Evolutionary conservation across 2,888 invertebrate species (phyloP).

Genomic region (Cheilosia pagana): DNA sequence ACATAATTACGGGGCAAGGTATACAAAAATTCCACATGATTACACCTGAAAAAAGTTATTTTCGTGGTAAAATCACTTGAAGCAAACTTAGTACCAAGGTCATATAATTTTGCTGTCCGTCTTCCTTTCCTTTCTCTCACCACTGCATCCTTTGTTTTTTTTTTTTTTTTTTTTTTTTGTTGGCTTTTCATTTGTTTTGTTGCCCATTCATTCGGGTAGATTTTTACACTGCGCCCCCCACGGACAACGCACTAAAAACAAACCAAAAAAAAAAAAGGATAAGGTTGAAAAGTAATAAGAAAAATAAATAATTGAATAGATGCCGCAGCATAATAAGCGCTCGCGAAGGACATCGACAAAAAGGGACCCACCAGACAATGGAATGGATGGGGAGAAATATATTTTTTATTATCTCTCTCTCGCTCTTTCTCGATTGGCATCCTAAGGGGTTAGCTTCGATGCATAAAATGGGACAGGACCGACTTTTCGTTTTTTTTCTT

Average conservation of each 20-base stretch:
- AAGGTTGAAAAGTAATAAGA: conserved; percentile 64
- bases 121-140: conserved; percentile 7
- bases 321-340: conserved; percentile 62
- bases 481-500: not conserved
- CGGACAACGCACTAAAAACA: conserved; percentile 5
- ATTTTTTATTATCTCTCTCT: conserved; percentile 41
- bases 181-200: conserved; percentile 20
- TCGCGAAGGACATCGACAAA: conserved; percentile 48
- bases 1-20: conserved; percentile 47
- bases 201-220: conserved; percentile 7
- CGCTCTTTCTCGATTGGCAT: conserved; percentile 29
- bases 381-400: conserved; percentile 2
- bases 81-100: conserved; percentile 72
- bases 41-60: conserved; percentile 70
- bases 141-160: conserved; percentile 20
- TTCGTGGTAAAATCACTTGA: conserved; percentile 70
- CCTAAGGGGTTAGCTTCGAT: conserved; percentile 35
- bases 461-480: conserved; percentile 23
- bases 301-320: conserved; percentile 75
- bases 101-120: conserved; percentile 28
- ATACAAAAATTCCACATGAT: conserved; percentile 70
- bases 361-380: conserved; percentile 10
- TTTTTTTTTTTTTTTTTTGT: conserved; percentile 49
- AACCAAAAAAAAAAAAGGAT: conserved; percentile 38
- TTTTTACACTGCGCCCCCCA: conserved; percentile 11